phyloP scores from a whole-genome alignment of 2,888 invertebrate species.

The Coleophora flavipennella region DNA sequence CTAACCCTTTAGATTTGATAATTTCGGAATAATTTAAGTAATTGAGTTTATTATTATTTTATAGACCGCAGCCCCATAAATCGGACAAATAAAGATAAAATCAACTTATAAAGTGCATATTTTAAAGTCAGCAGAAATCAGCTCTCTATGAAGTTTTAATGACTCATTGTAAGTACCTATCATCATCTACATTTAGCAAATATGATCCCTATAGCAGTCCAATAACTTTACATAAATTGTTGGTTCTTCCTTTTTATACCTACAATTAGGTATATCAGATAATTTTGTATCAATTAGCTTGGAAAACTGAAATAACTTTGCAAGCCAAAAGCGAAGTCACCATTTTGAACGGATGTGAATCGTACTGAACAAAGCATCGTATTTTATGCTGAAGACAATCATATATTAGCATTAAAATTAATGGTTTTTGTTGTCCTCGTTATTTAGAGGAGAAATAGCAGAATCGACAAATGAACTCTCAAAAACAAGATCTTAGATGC shows the following conservation, averaged over 20 bases:
- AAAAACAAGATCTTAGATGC: constrained; percentile 43
- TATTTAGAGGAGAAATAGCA: constrained; percentile 33
- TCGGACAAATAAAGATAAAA: too few relatives aligned
- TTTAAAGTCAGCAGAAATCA: too few relatives aligned
- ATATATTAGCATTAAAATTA: too few relatives aligned
- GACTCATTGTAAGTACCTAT: neutral
- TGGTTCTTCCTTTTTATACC: too few relatives aligned
- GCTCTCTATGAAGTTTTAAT: neutral
- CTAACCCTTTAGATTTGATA: too few relatives aligned
- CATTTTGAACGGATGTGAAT: constrained; percentile 77
- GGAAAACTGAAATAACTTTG: constrained; percentile 2
- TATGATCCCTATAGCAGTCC: too few relatives aligned
- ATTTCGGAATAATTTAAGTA: too few relatives aligned
- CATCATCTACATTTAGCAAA: too few relatives aligned
- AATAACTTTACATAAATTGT: too few relatives aligned
- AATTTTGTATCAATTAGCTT: neutral
- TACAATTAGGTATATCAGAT: too few relatives aligned
- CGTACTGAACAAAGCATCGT: constrained; percentile 62
- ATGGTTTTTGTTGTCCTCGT: constrained; percentile 24
- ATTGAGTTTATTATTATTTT: too few relatives aligned
- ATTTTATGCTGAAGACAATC: constrained; percentile 18
- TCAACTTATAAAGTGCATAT: neutral
- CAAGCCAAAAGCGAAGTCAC: constrained; percentile 68
- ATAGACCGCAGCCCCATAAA: too few relatives aligned
- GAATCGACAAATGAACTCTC: constrained; percentile 23